phyloP scores from a whole-genome alignment of 2,113 vertebrate genomes.

The Chroicocephalus ridibundus region DNA sequence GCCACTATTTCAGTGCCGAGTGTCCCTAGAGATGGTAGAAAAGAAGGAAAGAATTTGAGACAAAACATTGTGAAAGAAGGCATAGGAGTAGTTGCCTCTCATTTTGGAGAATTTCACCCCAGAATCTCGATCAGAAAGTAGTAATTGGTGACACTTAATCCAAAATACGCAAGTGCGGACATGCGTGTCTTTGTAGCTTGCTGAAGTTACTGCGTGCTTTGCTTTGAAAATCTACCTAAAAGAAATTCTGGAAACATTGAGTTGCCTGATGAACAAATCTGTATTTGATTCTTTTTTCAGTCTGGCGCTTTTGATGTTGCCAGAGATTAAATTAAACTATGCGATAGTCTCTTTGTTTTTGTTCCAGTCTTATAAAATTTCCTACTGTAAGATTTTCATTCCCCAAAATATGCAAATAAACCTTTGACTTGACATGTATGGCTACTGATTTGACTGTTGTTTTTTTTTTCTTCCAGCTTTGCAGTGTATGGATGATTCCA shows the following conservation, averaged over 20 bases:
- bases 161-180: neutral
- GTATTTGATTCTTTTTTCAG: neutral
- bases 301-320: neutral
- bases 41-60: neutral
- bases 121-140: neutral
- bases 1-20: neutral
- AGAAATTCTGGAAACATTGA: neutral
- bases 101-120: neutral
- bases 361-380: neutral
- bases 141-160: neutral
- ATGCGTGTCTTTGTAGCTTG: neutral
- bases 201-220: neutral
- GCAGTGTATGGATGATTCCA: slow-evolving; percentile 85
- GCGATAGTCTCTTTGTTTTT: slow-evolving; percentile 2
- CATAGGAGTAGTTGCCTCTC: neutral
- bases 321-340: neutral
- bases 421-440: slow-evolving; percentile 1
- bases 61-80: neutral
- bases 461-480: slow-evolving; percentile 79
- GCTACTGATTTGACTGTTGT: neutral
- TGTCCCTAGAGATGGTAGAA: neutral
- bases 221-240: slow-evolving; percentile 11
- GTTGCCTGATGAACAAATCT: neutral
- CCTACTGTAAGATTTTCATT: neutral
- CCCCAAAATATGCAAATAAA: neutral